Percentiles rank a stretch among this genome's conserved stretches.
Conservation (phyloP, 2,797 vertebrate genomes). For the Anisognathus igniventris region DNA sequence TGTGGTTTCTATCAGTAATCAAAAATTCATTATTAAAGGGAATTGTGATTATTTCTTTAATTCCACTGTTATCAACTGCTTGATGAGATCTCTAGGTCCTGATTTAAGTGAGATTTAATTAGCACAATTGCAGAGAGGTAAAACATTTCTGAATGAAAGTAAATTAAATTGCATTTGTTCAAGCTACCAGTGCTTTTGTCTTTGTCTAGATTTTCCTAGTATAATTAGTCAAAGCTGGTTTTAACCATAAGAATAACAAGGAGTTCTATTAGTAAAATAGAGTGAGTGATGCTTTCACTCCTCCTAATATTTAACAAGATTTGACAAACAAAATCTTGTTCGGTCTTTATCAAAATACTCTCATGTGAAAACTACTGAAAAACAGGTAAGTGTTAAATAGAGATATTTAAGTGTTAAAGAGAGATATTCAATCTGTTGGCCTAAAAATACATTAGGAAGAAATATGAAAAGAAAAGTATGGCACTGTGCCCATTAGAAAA, state of each 20-base stretch:
- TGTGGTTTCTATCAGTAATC: conserved; percentile 6
- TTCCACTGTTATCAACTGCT: background rate
- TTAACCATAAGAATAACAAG: background rate
- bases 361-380: background rate
- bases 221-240: background rate
- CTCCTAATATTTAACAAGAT: background rate
- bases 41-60: conserved; percentile 16
- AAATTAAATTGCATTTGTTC: conserved; percentile 7
- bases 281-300: background rate
- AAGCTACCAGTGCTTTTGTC: background rate
- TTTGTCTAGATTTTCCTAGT: background rate
- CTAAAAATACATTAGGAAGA: background rate
- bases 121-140: background rate
- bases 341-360: background rate
- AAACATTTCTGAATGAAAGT: background rate
- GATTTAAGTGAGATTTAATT: conserved; percentile 40
- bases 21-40: conserved; percentile 29
- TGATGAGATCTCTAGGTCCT: background rate
- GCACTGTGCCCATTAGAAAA: background rate
- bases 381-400: background rate
- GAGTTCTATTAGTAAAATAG: background rate
- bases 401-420: background rate
- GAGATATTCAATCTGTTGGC: background rate
- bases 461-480: background rate
- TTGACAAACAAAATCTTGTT: background rate